Base-by-base conservation (phyloP, 2,797 vertebrate genomes). In the Sebastes kiyomatsui region DNA sequence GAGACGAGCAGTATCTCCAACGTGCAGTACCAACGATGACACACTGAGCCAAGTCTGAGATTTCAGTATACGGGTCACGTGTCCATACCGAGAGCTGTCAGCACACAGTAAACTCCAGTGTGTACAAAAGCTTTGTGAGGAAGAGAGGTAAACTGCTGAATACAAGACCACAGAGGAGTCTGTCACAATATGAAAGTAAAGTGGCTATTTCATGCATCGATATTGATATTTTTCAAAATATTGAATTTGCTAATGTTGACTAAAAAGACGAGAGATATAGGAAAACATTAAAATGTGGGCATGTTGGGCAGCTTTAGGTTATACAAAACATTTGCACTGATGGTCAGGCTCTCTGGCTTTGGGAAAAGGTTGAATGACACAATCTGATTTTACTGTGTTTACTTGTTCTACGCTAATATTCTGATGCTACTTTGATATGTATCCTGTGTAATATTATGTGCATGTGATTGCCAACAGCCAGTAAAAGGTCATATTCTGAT, bases 1-100 rank as follows among this genome's bases (percentile, higher is more conserved):
- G 87, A 87, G 81, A 87, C 12, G 61, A 92, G 82, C 83, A 25
- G 75, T 92, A 92, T 92, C 91, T 92, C 77, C 81, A 79, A 10
- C 33, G 16, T 87, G 86, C 89, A 93, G 89, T 30, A 67, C 75
- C 78, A 52, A n/a, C 69, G 22, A 73, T 80, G 67, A 74, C 60
- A 80, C 23, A 42, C 65, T 33, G 77, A 89, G 92, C 91, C 92
- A 91, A 91, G 85, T 87, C 74, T 67, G 80, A 86, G 87, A 87
- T 92, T 91, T 91, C 70, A 81, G 81, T 71, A 88, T 67, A 75
- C 62, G 30, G 81, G 88, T 90, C 88, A 90, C 49, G 59, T 82
- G 86, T 49, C 54, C 27, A 23, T 67, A 80, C 79, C 75, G 79
- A 78, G 79, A 71, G 52, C 87, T 83, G 77, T 76, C 79, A 80